These are phyloP conservation scores for Siniperca scherzeri DNA, from an alignment of 2,797 vertebrate species.

Conservation along the genomic window DNA sequence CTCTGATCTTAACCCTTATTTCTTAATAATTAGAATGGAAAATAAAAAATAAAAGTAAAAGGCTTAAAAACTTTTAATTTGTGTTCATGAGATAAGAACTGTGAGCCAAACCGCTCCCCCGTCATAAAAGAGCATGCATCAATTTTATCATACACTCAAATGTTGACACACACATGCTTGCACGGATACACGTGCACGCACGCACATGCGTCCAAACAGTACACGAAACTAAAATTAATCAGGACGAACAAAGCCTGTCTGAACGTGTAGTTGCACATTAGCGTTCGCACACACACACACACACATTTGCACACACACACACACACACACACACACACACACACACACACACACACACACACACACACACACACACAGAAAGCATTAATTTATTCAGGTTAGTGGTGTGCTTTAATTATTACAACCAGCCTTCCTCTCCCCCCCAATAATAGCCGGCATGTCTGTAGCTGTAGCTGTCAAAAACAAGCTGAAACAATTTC, in stretches of 20 bases:
- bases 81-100: constrained; percentile 77
- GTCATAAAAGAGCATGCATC: constrained; percentile 60
- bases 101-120: constrained; percentile 63
- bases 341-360: constrained; percentile 19
- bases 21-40: constrained; percentile 63
- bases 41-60: constrained; percentile 53
- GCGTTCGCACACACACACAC: constrained; percentile 25
- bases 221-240: constrained; percentile 73
- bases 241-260: constrained; percentile 80
- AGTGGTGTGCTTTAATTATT: constrained; percentile 86
- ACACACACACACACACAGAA: constrained; percentile 44
- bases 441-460: constrained; percentile 70
- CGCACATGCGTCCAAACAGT: constrained; percentile 54
- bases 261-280: constrained; percentile 51
- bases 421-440: constrained; percentile 64
- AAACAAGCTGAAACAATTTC: constrained; percentile 87
- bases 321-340: constrained; percentile 32
- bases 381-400: constrained; percentile 85
- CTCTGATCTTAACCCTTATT: constrained; percentile 37
- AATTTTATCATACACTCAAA: constrained; percentile 67
- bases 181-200: constrained; percentile 30
- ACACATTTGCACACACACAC: constrained; percentile 29
- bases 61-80: constrained; percentile 78
- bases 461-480: constrained; percentile 85
- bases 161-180: constrained; percentile 22